Percentiles rank a stretch among this genome's conserved stretches.
These are phyloP conservation scores for Cecropterus lyciades DNA, from an alignment of 1,140 invertebrate species.

Conservation along the genomic window DNA sequence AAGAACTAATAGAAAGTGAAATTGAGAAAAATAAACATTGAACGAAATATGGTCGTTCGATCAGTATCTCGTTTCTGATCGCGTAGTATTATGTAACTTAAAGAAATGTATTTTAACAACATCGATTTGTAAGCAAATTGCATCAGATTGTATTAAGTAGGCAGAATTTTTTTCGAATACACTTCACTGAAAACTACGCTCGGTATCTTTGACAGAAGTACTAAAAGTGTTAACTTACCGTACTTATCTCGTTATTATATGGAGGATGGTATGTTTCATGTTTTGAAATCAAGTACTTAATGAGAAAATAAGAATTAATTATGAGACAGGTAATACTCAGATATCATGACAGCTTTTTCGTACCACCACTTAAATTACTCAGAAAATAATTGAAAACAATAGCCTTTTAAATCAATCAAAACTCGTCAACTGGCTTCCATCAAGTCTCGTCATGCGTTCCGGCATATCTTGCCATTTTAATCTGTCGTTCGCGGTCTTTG, in stretches of 20 bases:
- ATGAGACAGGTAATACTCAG: background rate
- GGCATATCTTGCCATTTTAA: slow-evolving; percentile 71
- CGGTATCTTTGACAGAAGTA: too few relatives aligned
- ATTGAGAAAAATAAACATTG: slow-evolving; percentile 29
- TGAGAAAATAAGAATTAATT: background rate
- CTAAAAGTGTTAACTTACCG: too few relatives aligned
- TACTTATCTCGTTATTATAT: too few relatives aligned
- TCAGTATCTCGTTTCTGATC: slow-evolving; percentile 19
- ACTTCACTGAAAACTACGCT: too few relatives aligned
- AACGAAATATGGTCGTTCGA: slow-evolving; percentile 18
- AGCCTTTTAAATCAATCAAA: slow-evolving; percentile 53
- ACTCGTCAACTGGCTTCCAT: slow-evolving; percentile 38
- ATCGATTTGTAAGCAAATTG: too few relatives aligned
- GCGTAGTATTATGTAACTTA: background rate
- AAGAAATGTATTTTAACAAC: background rate
- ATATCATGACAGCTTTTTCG: background rate
- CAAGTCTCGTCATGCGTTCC: slow-evolving; percentile 56
- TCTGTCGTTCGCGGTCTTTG: slow-evolving; percentile 54
- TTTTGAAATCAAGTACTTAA: too few relatives aligned
- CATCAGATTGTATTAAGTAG: too few relatives aligned
- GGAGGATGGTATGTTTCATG: too few relatives aligned
- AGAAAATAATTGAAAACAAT: slow-evolving; percentile 34
- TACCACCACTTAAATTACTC: slow-evolving; percentile 3
- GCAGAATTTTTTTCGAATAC: too few relatives aligned
- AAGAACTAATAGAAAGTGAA: slow-evolving; percentile 40